Base-by-base conservation (phyloP, 2,113 vertebrate species). In the Cyanistes caeruleus region DNA sequence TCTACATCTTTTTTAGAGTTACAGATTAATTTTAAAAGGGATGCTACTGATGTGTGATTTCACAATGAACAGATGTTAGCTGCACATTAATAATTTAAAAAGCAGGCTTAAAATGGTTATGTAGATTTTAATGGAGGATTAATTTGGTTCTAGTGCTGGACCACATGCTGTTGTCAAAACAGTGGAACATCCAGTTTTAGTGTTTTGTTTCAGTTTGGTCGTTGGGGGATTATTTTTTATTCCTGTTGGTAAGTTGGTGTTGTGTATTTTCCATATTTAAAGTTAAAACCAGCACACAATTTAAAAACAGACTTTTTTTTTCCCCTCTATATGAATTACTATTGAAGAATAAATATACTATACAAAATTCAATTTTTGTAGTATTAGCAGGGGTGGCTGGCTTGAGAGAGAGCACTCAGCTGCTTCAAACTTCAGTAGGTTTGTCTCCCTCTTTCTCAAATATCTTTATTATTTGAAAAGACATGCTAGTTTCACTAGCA, bases 21-120 rank as follows among this genome's bases (percentile, higher is more conserved):
- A 69, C 64, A 76, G 80, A 93, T 96, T 93, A 72, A 70, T 89
- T 94, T 67, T 95, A 63, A 92, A 97, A 84, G 35, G 31, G 63
- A 43, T 73, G 31, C 23, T 53, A 70, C 77, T 78, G 41, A 16
- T 89, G 77, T 74, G 60, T 81, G 52, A 55, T 89, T 94, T 86
- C 76, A 68, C 68, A 78, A 44, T 70, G 78, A 93, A 31, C 83
- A 95, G 85, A 90, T 85, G 85, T 86, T 84, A 69, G 33, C 86
- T 93, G 69, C 89, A 76, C 72, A 39, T 95, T 90, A 84, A 88
- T 94, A 95, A 89, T 67, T 91, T 78, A 67, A 90, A 79, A 63
- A 92, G 48, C 76, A 91, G 78, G 31, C 49, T 93, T 97, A 82
- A 75, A 85, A 88, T 80, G 46, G 35, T 90, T 91, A 33, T 94